Evolutionary conservation across 2,113 vertebrate species (phyloP).

Genomic region (Henicopernis longicauda): DNA sequence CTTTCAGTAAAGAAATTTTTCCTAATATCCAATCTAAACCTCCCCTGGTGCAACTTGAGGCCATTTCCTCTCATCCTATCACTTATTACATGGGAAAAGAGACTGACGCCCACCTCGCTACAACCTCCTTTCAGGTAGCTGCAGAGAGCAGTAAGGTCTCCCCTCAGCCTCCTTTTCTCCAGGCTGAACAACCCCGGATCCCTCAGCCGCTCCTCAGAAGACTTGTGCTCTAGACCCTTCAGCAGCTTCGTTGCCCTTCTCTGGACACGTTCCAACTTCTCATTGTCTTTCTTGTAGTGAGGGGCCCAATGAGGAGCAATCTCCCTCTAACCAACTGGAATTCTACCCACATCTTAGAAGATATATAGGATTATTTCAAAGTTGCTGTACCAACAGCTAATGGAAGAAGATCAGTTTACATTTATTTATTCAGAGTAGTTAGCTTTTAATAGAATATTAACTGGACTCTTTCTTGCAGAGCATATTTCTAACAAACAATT

Average conservation of each 20-base stretch:
- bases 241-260: not conserved
- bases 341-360: not conserved
- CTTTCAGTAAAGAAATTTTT: not conserved
- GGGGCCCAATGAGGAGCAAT: not conserved
- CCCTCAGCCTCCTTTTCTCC: not conserved
- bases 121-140: not conserved
- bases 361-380: not conserved
- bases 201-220: not conserved
- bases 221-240: not conserved
- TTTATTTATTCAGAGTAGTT: not conserved
- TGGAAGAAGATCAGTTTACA: not conserved
- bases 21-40: not conserved
- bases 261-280: not conserved
- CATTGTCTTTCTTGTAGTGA: not conserved
- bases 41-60: not conserved
- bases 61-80: not conserved
- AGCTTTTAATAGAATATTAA: not conserved
- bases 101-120: fast-evolving
- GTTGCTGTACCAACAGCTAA: not conserved
- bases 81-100: not conserved
- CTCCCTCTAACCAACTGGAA: not conserved
- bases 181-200: not conserved
- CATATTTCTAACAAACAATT: not conserved
- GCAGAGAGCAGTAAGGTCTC: fast-evolving
- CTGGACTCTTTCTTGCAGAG: not conserved